phyloP scores from a whole-genome alignment of 2,797 vertebrate species.

The Eulemur rubriventer region DNA sequence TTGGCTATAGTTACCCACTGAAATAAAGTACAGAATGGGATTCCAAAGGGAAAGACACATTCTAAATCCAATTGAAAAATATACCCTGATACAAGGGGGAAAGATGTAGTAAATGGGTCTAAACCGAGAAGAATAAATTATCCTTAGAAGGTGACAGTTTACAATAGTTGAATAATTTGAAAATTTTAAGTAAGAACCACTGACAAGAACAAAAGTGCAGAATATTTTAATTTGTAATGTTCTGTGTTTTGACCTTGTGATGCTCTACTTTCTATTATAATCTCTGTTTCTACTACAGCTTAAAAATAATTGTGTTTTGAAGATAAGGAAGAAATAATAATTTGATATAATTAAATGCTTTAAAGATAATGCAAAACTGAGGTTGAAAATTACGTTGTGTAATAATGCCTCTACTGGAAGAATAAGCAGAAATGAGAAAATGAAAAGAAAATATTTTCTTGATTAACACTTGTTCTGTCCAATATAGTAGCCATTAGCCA shows the following conservation, averaged over 20 bases:
- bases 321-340: not conserved
- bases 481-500: not conserved
- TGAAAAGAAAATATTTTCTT: slow-evolving; percentile 16
- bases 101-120: not conserved
- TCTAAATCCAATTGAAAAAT: not conserved
- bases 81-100: not conserved
- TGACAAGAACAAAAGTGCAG: not conserved
- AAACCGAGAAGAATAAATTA: not conserved
- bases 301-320: not conserved
- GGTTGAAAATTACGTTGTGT: not conserved
- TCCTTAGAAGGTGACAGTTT: not conserved
- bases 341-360: not conserved
- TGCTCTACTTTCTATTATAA: not conserved
- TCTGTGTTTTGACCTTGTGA: not conserved
- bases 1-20: not conserved
- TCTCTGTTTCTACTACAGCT: not conserved
- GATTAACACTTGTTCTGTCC: not conserved
- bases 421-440: slow-evolving; percentile 19
- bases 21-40: not conserved
- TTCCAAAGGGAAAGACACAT: not conserved
- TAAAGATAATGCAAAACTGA: not conserved
- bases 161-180: not conserved
- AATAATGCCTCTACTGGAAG: not conserved
- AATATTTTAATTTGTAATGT: not conserved
- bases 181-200: slow-evolving; percentile 7